Base-by-base conservation (phyloP, 2,888 invertebrate species). In the Apamea sordens region DNA sequence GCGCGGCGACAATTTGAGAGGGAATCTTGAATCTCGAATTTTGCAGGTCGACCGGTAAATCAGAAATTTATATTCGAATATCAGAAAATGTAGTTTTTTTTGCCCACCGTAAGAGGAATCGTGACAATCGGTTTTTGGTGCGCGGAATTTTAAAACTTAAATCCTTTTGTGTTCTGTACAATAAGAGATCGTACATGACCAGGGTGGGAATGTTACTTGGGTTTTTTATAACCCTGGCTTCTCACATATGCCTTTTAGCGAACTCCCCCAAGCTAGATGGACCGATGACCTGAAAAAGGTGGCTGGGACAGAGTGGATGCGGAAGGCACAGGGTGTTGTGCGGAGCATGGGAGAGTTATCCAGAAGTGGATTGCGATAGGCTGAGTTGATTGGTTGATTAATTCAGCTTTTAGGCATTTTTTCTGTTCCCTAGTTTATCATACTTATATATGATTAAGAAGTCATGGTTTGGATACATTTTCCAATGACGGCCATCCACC, bases 11-110 rank as follows among this genome's bases (percentile, higher is more conserved):
- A 88, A 86, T 85, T 89, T 89, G 83, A 79, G 81, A 77, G 84
- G 79, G 84, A 88, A 86, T 88, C 88, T 88, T 82, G 89, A 88
- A 88, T 89, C 84, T 89, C 69, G 80, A 86, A 88, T 87, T 87
- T 89, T 83, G 74, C 89, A 88, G 91, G 92, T 92, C 92, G 92
- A 90, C 87, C 89, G 91, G 91, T 92, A 94, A 94, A 94, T 94
- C 86, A 92, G 90, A 91, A 92, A 94, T 94, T 93, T 93, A 92
- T 92, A 91, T 94, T 92, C 90, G 81, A 90, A 92, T 93, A 92
- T 92, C 89, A 67, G 78, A 86, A 90, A 91, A 91, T 91, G 89
- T 90, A 88, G 90, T 73, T 44, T 75, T 79, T 84, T 82, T 80
- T 65, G 59, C 56, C 47, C 69, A 65, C 80, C 50, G 83, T 76